Evolutionary conservation across 2,113 vertebrate genomes (phyloP).

Genomic region (Ameiurus melas): DNA sequence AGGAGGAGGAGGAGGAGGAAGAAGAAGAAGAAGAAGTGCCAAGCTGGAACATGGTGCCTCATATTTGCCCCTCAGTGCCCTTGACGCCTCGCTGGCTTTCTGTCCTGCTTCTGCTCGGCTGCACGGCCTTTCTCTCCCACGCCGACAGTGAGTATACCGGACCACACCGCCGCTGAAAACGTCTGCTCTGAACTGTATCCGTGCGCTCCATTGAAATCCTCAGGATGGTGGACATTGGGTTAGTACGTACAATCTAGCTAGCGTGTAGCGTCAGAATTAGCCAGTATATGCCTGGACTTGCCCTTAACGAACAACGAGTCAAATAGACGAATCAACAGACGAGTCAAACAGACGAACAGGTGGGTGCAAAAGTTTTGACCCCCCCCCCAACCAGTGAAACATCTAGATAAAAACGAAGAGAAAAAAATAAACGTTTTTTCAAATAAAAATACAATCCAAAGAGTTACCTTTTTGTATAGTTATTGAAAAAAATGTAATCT

Average conservation of each 20-base stretch:
- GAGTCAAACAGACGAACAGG: background rate
- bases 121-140: conserved; percentile 72
- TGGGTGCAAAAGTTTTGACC: background rate
- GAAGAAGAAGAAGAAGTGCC: conserved; percentile 61
- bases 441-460: no score
- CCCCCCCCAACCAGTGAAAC: background rate
- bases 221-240: background rate
- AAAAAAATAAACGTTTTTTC: background rate
- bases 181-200: background rate
- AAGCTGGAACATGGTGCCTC: conserved; percentile 88
- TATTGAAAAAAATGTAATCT: no score
- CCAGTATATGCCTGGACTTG: background rate
- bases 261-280: background rate
- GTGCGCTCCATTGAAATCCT: background rate
- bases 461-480: no score
- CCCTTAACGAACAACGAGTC: background rate
- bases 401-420: background rate
- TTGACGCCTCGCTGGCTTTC: conserved; percentile 67
- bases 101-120: conserved; percentile 81
- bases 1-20: conserved; percentile 76
- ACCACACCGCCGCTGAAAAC: conserved; percentile 64
- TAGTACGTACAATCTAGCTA: background rate
- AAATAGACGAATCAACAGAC: background rate
- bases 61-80: conserved; percentile 71
- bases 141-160: conserved; percentile 86